Evolutionary conservation across 2,888 invertebrate species (phyloP), one percentile per base, ranked within the genome.

Genomic region (Dioctria rufipes): DNA sequence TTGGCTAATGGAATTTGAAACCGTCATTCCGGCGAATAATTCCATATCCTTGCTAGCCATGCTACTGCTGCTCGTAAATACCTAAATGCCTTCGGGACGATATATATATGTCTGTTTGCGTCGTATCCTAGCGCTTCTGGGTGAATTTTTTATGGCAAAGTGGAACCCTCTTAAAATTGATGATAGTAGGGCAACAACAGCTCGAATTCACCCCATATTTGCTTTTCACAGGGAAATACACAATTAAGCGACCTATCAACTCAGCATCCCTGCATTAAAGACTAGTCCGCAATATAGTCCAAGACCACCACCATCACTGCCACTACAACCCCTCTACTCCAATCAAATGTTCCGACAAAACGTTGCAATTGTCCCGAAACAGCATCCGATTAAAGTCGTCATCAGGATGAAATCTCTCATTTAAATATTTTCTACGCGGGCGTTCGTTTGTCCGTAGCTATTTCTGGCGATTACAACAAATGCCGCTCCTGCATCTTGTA

Each of bases 331-430:
- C 13, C 39, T n/a, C 37, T 51, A 46, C 73, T 67, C 75, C 60
- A 63, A 60, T 80, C 69, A 73, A 80, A 80, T 65, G 42, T 73
- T 51, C 49, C 58, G 58, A 51, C 80, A 75, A 80, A 80, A 75
- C 58, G 66, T 58, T 82, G 73, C 81, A 82, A 82, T 80, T 80
- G 63, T 78, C 71, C 80, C 49, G 54, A 78, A 69, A 69, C 67
- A 73, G 80, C 75, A 78, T 82, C 80, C 78, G 65, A 80, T 82
- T 66, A 82, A 81, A 82, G 61, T 67, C 67, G 58, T 58, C 69
- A 79, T 79, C 67, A 63, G 73, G 25, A 61, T 67, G 78, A 73
- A 78, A 78, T 80, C 80, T 69, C 80, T 80, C 78, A 80, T 80
- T 82, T 80, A 78, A 80, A 82, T 80, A 80, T 60, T 78, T 61